These are phyloP conservation scores for Distichodus sexfasciatus DNA, from an alignment of 2,797 vertebrate genomes.

Conservation along the genomic window DNA sequence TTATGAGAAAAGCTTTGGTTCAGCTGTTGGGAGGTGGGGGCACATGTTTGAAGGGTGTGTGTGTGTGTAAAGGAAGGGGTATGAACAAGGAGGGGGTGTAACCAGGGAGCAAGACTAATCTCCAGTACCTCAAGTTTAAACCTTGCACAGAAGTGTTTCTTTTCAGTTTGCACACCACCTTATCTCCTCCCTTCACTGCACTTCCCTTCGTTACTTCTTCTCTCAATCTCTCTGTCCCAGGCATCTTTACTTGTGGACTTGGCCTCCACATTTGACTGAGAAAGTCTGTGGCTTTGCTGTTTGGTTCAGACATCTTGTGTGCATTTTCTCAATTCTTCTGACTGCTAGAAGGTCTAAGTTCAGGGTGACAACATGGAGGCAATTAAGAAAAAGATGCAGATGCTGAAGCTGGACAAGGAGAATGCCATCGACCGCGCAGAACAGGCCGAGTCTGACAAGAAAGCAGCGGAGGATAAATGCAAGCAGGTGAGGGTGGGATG, in stretches of 20 bases:
- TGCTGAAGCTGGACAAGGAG: slow-evolving; percentile 96
- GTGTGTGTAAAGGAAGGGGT: slow-evolving; percentile 56
- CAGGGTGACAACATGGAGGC: slow-evolving; percentile 83
- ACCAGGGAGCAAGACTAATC: slow-evolving; percentile 69
- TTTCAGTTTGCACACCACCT: slow-evolving; percentile 69
- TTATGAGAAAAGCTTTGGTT: slow-evolving; percentile 67
- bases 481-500: slow-evolving; percentile 79
- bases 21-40: slow-evolving; percentile 43
- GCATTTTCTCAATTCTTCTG: slow-evolving; percentile 11
- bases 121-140: slow-evolving; percentile 82
- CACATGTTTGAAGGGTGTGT: slow-evolving; percentile 50
- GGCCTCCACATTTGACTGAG: slow-evolving; percentile 2
- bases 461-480: slow-evolving; percentile 88
- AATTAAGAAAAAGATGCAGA: slow-evolving; percentile 99
- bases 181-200: slow-evolving; percentile 45
- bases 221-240: slow-evolving; percentile 36
- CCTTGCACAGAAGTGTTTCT: slow-evolving; percentile 59
- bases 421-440: slow-evolving; percentile 92
- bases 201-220: too few relatives aligned
- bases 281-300: slow-evolving; percentile 5
- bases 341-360: slow-evolving; percentile 21
- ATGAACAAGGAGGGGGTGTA: slow-evolving; percentile 65
- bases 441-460: slow-evolving; percentile 88
- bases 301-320: too few relatives aligned
- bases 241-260: slow-evolving; percentile 36